phyloP scores from a whole-genome alignment of 2,888 invertebrate genomes.

The Vannuccia rotundouncinata region DNA sequence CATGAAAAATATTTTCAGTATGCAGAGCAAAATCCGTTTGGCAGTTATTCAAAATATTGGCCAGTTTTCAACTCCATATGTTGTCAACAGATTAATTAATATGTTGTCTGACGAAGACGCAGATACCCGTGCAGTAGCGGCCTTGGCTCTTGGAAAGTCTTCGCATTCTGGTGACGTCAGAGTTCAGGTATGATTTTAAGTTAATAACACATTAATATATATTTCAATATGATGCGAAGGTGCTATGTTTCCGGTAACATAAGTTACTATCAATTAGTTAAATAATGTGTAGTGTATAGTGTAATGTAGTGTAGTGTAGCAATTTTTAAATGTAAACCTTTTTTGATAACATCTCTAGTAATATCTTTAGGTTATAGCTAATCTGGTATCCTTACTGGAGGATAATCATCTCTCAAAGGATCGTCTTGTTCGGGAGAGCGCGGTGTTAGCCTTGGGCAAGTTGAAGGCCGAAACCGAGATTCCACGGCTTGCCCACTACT shows the following conservation, averaged over 20 bases:
- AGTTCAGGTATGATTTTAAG: neutral
- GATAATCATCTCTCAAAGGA: neutral
- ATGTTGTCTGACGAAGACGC: slow-evolving; percentile 12
- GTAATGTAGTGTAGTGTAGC: too few species aligned
- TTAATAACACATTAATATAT: too few species aligned
- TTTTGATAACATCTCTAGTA: neutral
- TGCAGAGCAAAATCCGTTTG: neutral
- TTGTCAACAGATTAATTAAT: neutral
- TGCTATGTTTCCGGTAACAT: too few species aligned
- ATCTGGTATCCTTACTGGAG: neutral
- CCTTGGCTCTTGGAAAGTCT: slow-evolving; percentile 5
- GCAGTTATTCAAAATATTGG: slow-evolving; percentile 22
- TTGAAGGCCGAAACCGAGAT: neutral
- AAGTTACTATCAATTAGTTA: too few species aligned
- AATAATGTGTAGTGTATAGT: too few species aligned
- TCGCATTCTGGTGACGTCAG: neutral
- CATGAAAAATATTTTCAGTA: slow-evolving; percentile 8
- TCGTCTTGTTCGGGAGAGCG: slow-evolving; percentile 18
- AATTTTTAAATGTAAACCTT: too few species aligned
- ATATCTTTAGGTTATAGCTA: neutral
- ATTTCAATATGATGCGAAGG: too few species aligned
- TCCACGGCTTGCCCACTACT: slow-evolving; percentile 2
- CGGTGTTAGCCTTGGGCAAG: neutral
- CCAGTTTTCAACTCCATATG: neutral
- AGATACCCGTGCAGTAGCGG: slow-evolving; percentile 15